Evolutionary conservation across 2,888 invertebrate species (phyloP).

Genomic region (Eupithecia subumbrata): DNA sequence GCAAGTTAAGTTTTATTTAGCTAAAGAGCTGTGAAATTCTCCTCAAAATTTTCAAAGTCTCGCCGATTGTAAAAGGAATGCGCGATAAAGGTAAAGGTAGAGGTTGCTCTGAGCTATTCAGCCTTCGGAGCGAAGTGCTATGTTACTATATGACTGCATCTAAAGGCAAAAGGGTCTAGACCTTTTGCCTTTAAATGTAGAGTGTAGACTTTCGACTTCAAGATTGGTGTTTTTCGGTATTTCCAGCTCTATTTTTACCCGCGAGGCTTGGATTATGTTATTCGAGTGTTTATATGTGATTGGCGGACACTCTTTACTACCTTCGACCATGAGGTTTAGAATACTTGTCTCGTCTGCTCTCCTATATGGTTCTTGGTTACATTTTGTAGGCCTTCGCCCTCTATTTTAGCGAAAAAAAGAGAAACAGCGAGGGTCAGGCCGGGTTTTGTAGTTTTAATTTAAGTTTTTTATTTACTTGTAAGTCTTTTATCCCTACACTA

Average conservation of each 20-base stretch:
- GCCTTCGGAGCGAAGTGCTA: not conserved
- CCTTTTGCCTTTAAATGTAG: too few species aligned
- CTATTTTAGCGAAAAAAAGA: too few species aligned
- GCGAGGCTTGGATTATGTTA: not conserved
- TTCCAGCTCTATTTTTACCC: not conserved
- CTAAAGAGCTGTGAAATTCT: not conserved
- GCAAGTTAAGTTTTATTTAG: not conserved
- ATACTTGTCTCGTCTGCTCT: too few species aligned
- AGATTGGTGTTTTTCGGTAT: not conserved
- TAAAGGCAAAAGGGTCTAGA: slow-evolving; percentile 1
- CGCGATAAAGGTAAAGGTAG: slow-evolving; percentile 7
- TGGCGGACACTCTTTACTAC: not conserved
- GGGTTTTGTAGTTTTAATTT: too few species aligned
- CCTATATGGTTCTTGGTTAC: too few species aligned
- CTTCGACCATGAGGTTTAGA: too few species aligned
- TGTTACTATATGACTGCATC: not conserved
- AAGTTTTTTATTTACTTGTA: too few species aligned
- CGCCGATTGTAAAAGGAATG: slow-evolving; percentile 1
- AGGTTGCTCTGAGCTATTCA: slow-evolving; percentile 5
- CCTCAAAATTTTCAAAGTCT: not conserved
- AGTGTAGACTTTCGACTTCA: not conserved
- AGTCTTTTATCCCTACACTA: too few species aligned
- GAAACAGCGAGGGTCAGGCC: too few species aligned
- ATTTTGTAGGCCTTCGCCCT: too few species aligned
- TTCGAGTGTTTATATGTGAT: not conserved